Percentiles rank a stretch among this genome's conserved stretches.
These are phyloP conservation scores for Patagioenas fasciata DNA, from an alignment of 2,113 vertebrate genomes.

Conservation along the genomic window DNA sequence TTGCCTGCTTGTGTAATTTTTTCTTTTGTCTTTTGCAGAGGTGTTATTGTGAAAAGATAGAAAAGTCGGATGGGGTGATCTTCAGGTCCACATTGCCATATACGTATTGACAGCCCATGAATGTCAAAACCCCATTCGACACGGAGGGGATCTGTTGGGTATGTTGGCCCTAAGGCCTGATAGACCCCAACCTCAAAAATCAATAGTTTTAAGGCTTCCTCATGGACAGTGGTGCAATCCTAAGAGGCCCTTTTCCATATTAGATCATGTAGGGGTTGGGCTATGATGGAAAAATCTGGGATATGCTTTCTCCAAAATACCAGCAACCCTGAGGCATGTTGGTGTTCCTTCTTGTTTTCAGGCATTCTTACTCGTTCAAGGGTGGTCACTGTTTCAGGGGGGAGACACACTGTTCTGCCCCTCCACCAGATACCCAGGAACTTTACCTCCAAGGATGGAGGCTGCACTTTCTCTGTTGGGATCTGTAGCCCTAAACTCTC, in stretches of 20 bases:
- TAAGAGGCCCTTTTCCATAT: neutral
- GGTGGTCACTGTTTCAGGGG: neutral
- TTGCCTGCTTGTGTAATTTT: too few species aligned
- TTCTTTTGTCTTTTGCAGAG: too few species aligned
- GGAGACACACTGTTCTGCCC: neutral
- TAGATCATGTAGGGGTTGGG: neutral
- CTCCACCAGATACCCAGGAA: neutral
- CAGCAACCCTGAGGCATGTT: neutral
- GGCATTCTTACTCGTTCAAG: neutral
- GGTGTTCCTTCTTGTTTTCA: neutral
- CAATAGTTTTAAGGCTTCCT: neutral
- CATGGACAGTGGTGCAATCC: neutral
- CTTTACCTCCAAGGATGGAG: too few species aligned
- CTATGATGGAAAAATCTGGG: neutral
- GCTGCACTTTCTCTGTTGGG: too few species aligned
- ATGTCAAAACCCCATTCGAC: neutral
- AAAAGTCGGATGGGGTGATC: too few species aligned
- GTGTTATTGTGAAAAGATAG: too few species aligned
- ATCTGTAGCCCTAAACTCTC: too few species aligned
- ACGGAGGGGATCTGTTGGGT: neutral
- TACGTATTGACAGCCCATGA: neutral
- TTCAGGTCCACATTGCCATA: neutral
- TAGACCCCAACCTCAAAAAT: neutral
- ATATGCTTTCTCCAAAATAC: neutral
- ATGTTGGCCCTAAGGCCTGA: too few species aligned